Base-by-base conservation (phyloP, 2,888 invertebrate genomes). In the Epinotia ramella region DNA sequence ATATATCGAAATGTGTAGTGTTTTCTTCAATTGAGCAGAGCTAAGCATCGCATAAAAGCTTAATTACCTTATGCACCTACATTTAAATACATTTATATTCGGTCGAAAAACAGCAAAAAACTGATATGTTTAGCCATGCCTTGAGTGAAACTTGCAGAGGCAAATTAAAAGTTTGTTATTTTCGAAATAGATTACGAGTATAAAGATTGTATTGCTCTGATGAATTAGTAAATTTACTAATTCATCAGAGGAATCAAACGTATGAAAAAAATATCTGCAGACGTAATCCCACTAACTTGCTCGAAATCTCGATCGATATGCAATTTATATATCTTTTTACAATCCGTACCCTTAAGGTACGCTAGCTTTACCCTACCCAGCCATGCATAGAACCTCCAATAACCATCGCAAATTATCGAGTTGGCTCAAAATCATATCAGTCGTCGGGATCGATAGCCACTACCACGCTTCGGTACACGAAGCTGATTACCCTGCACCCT, bases 401-500 rank as follows among this genome's bases (percentile, higher is more conserved):
- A 74, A 64, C 74, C 74, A 20, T 64, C 69, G 64, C 49, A 60
- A 65, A 71, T 75, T 75, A 71, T 70, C 40, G 18, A 69, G 60
- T 65, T 70, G 60, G 70, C 70, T 65, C 70, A 33, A 75, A 75
- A 70, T 75, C 70, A 71, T 65, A 75, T 71, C 75, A 71, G 65
- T 60, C 64, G 64, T 49, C 16, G 12, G 56, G 70, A 72, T 76
- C 76, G 76, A 76, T 76, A 76, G 71, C 76, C 72, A 76, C 76
- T 76, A 72, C 62, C 76, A 76, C 76, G 76, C 67, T 56, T 44
- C 67, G 56, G 62, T 73, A 68, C 67, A 81, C 81, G 80, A 77
- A 83, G 83, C 81, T 79, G 78, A 78, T 79, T 70, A 77, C 77
- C 66, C 70, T 77, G 66, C 78, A 73, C 56, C 76, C 77, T 75